Evolutionary conservation across 2,888 invertebrate genomes (phyloP).

Genomic region (Caradrina clavipalpis): DNA sequence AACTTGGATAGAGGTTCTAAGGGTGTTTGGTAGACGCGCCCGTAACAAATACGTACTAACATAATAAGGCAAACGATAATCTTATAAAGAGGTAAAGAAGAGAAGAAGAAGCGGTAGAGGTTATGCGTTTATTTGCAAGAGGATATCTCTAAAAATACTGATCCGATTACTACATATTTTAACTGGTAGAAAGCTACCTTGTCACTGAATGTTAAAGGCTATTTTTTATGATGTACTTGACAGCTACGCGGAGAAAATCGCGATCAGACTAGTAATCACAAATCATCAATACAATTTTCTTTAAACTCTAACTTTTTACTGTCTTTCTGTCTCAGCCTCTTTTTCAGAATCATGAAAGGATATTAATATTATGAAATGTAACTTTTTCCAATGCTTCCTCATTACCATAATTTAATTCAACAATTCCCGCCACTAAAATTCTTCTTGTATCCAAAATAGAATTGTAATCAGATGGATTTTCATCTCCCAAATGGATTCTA

Average conservation of each 20-base stretch:
- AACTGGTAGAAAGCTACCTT: background rate
- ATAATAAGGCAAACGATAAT: too few relatives aligned
- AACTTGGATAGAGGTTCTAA: too few relatives aligned
- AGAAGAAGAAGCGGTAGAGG: too few relatives aligned
- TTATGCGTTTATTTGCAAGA: background rate
- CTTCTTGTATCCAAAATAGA: slow-evolving; percentile 38
- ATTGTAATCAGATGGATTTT: slow-evolving; percentile 52
- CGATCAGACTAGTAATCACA: too few relatives aligned
- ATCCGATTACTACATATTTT: background rate
- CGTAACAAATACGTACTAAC: too few relatives aligned
- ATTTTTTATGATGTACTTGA: too few relatives aligned
- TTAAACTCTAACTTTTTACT: too few relatives aligned
- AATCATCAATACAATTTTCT: too few relatives aligned
- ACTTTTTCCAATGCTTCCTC: background rate
- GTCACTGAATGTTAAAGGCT: too few relatives aligned
- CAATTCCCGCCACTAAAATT: slow-evolving; percentile 21
- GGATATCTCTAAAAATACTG: background rate
- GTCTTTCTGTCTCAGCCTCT: background rate
- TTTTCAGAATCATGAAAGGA: background rate
- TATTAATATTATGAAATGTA: background rate
- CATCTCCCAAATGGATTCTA: slow-evolving; percentile 55
- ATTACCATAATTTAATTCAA: slow-evolving; percentile 32
- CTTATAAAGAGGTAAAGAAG: too few relatives aligned
- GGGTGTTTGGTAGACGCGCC: too few relatives aligned
- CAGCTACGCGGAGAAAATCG: too few relatives aligned